Base-by-base conservation (phyloP, 2,797 vertebrate genomes). In the Gallinago solitaria region DNA sequence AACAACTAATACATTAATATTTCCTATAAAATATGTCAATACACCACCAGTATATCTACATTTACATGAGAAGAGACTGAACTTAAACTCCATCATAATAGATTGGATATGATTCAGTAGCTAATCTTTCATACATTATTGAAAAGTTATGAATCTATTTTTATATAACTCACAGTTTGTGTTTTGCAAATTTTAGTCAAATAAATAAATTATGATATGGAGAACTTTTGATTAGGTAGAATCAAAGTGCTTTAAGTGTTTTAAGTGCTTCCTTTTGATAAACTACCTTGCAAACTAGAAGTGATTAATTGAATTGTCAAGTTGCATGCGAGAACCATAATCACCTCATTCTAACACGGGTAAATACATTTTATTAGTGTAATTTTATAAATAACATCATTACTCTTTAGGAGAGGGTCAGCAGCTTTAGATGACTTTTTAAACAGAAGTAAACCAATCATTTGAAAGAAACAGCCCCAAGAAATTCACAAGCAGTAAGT, bases 301-400 rank as follows among this genome's bases (percentile, higher is more conserved):
- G 80, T 88, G 73, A 97, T 96, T 94, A 96, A 93, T 12, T 90
- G 95, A 82, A 85, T 90, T 97, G 79, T 91, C 81, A 95, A 77
- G 76, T 81, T 87, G 75, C 45, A 67, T 83, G 77, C 33, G 83
- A 95, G 75, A 94, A 50, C 43, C 65, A 84, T 73, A 85, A 81
- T 91, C 87, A 87, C 35, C 39, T 96, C 60, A 61, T 41, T 79
- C 53, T 60, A 67, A 93, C 25, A 54, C 16, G 28, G 19, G 77
- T 68, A 71, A 65, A 90, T 90, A 71, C 12, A 65, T 88, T 90
- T 94, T 81, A 81, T 63, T 82, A 64, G 16, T 83, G 63, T 48
- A 86, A 87, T 84, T 89, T 94, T 85, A 80, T 12, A 89, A 76
- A 57, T 81, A 92, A 76, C 81, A 87, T 81, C 54, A 83, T 87